phyloP scores from a whole-genome alignment of 1,140 invertebrate species.

The Hetaerina americana region DNA sequence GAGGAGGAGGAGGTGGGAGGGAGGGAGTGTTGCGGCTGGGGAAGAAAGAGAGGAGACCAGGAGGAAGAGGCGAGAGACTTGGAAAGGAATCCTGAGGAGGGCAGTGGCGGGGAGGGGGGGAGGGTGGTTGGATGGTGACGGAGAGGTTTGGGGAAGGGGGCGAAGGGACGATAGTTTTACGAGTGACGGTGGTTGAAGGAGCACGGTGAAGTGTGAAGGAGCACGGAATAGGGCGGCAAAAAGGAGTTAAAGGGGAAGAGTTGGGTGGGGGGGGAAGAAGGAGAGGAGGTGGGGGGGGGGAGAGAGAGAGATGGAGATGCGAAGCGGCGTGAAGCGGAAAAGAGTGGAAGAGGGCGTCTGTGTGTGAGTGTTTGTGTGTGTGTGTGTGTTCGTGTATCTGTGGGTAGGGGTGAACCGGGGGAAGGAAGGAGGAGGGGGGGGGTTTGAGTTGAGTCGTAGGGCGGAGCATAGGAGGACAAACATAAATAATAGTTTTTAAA shows the following conservation, averaged over 20 bases:
- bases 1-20: neutral
- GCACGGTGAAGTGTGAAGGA: too few relatives aligned
- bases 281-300: neutral
- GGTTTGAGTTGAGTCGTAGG: too few relatives aligned
- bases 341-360: too few relatives aligned
- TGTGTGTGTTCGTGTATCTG: too few relatives aligned
- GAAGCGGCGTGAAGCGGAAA: too few relatives aligned
- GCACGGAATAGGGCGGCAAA: too few relatives aligned
- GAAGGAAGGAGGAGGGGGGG: neutral
- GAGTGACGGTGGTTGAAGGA: too few relatives aligned
- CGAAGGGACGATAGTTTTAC: neutral
- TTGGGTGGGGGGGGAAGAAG: neutral
- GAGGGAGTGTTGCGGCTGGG: too few relatives aligned
- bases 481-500: constrained; percentile 1
- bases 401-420: neutral
- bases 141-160: neutral
- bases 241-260: neutral
- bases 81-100: neutral
- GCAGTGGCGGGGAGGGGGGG: neutral
- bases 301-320: too few relatives aligned
- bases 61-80: too few relatives aligned
- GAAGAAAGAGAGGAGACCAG: too few relatives aligned
- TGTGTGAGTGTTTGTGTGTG: too few relatives aligned
- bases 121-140: neutral
- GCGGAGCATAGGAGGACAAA: neutral